phyloP scores from a whole-genome alignment of 2,888 invertebrate species.

The Pristionchus arcanus region DNA sequence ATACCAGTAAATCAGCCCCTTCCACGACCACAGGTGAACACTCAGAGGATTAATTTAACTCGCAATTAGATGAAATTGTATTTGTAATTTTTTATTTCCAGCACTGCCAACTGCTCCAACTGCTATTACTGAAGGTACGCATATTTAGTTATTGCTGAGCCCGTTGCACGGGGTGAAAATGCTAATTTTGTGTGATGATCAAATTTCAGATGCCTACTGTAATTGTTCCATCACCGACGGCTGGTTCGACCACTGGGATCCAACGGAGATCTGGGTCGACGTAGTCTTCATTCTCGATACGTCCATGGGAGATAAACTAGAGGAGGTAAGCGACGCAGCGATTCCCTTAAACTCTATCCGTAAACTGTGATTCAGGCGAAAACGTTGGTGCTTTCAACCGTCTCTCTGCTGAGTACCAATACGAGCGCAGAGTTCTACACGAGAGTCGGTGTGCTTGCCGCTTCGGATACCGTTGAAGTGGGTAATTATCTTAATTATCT shows the following conservation, averaged over 20 bases:
- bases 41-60: background rate
- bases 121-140: background rate
- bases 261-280: slow-evolving; percentile 4
- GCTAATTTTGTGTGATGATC: background rate
- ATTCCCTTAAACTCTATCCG: background rate
- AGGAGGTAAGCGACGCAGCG: background rate
- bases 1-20: background rate
- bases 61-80: background rate
- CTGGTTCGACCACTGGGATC: background rate
- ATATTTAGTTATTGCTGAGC: background rate
- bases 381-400: background rate
- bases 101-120: background rate
- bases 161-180: background rate
- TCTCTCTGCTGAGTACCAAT: background rate
- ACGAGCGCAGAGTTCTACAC: background rate
- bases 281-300: slow-evolving; percentile 12
- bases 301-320: background rate
- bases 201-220: background rate
- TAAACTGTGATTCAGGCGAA: background rate
- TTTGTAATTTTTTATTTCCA: background rate
- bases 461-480: background rate
- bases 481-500: background rate
- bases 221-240: background rate
- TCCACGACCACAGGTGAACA: background rate
- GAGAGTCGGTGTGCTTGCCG: slow-evolving; percentile 15